phyloP scores from a whole-genome alignment of 35 echinoderm and acorn worm genomes.

The Amphiura filiformis region DNA sequence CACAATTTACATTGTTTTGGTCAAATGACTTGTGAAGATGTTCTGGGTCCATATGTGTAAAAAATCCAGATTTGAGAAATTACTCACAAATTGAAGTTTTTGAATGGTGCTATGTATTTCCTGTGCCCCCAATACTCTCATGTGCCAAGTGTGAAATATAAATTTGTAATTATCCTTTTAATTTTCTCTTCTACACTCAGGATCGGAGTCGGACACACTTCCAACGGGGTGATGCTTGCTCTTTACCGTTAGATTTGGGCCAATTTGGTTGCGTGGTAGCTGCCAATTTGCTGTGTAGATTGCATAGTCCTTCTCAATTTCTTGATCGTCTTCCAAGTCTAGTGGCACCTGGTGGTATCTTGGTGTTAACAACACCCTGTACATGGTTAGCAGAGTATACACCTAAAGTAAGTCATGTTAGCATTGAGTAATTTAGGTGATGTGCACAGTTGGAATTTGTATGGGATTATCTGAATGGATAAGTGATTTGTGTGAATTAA shows the following conservation, averaged over 20 bases:
- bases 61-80: too few species aligned
- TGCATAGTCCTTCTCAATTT: constrained; percentile 81
- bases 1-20: too few species aligned
- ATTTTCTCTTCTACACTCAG: constrained; percentile 13
- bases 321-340: constrained; percentile 70
- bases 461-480: too few species aligned
- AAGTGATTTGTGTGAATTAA: too few species aligned
- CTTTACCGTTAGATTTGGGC: constrained; percentile 79
- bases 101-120: too few species aligned
- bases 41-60: too few species aligned
- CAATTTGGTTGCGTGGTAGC: constrained; percentile 97
- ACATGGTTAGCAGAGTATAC: constrained; percentile 73
- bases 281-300: constrained; percentile 85
- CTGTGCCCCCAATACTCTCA: too few species aligned
- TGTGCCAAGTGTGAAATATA: too few species aligned
- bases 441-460: too few species aligned
- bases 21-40: too few species aligned
- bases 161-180: neutral
- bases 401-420: constrained; percentile 83
- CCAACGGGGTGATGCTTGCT: constrained; percentile 90
- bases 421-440: too few species aligned
- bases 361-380: constrained; percentile 81
- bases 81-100: too few species aligned
- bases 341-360: constrained; percentile 77
- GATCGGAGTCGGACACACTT: constrained; percentile 75